Evolutionary conservation across 53 echinoderm and acorn worm genomes (phyloP).

Genomic region (Paracentrotus lividus): DNA sequence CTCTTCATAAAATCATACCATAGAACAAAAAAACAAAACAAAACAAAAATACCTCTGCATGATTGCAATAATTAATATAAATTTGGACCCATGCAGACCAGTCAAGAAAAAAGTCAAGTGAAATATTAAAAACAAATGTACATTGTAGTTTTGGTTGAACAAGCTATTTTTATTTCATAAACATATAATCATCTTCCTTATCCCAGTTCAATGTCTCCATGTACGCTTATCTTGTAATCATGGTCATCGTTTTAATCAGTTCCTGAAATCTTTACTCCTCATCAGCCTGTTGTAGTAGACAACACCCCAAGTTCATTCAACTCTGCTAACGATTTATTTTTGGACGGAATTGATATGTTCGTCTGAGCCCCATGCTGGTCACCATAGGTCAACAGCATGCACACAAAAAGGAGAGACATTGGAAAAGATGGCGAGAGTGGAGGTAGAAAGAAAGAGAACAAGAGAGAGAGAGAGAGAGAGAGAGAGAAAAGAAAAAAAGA

Average conservation of each 20-base stretch:
- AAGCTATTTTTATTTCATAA: too few species aligned
- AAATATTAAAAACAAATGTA: not conserved
- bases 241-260: not conserved
- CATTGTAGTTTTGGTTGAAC: too few species aligned
- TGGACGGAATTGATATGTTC: not conserved
- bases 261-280: not conserved
- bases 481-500: not conserved
- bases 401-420: not conserved
- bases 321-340: not conserved
- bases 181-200: not conserved
- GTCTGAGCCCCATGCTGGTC: not conserved
- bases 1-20: too few species aligned
- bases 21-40: too few species aligned
- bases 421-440: not conserved
- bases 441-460: not conserved
- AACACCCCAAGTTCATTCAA: constrained; percentile 36
- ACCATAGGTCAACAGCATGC: not conserved
- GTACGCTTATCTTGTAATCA: not conserved
- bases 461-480: not conserved
- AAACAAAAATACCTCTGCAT: too few species aligned
- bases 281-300: not conserved
- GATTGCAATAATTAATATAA: too few species aligned
- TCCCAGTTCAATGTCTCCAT: not conserved
- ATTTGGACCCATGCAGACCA: too few species aligned
- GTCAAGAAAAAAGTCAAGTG: not conserved